Conservation (phyloP, 2,113 vertebrate genomes). For the Conger conger region DNA sequence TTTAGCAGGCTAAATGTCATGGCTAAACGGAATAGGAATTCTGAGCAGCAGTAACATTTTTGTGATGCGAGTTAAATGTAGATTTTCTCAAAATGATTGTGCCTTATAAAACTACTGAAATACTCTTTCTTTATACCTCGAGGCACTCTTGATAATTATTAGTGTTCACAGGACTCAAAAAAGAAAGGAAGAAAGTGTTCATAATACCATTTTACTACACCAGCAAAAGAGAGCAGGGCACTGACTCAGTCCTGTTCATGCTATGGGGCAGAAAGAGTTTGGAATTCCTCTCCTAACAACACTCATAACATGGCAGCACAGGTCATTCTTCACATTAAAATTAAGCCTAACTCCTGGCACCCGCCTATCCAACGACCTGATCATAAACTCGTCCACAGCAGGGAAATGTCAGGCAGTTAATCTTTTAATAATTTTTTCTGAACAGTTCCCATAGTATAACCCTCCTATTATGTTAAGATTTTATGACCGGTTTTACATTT, state of each 20-base stretch:
- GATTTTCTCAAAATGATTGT: neutral
- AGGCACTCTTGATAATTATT: neutral
- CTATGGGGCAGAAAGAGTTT: neutral
- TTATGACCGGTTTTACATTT: too few species aligned
- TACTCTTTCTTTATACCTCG: neutral
- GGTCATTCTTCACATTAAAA: neutral
- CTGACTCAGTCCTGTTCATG: neutral
- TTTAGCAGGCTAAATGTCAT: neutral
- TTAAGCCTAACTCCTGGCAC: neutral
- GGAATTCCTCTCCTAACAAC: constrained; percentile 3
- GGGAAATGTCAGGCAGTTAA: neutral
- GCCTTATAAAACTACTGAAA: neutral
- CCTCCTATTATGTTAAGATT: too few species aligned
- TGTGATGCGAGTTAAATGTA: too few species aligned
- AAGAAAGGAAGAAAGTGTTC: constrained; percentile 5
- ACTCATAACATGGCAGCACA: constrained; percentile 1
- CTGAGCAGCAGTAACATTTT: neutral
- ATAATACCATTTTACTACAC: constrained; percentile 6
- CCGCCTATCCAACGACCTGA: neutral
- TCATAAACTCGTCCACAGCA: neutral
- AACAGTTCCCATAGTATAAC: neutral
- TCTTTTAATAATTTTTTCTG: neutral
- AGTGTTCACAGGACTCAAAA: constrained; percentile 1
- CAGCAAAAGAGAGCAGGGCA: neutral
- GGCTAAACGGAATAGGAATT: neutral